phyloP scores from a whole-genome alignment of 2,797 vertebrate species.

The Acomys russatus region DNA sequence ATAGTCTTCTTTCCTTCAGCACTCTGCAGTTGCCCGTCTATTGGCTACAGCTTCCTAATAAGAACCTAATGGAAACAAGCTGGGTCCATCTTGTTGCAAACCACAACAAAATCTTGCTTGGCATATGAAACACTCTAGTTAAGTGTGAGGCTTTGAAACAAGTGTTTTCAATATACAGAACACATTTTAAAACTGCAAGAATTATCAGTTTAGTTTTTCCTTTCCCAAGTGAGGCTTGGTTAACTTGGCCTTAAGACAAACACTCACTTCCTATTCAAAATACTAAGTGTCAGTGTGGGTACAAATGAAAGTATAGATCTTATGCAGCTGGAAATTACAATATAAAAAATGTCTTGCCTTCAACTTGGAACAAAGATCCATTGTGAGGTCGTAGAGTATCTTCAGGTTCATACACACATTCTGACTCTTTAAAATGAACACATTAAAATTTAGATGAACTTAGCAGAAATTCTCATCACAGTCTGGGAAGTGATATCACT shows the following conservation, averaged over 20 bases:
- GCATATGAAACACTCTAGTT: neutral
- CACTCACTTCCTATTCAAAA: neutral
- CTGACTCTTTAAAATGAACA: slow-evolving; percentile 86
- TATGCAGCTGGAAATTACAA: neutral
- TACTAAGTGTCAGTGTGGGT: too few relatives aligned
- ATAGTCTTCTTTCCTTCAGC: neutral
- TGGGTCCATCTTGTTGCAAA: neutral
- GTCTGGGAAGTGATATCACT: neutral
- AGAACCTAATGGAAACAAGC: neutral
- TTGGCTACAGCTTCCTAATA: neutral
- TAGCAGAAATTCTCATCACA: too few relatives aligned
- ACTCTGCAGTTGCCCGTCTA: neutral
- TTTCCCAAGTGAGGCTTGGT: neutral
- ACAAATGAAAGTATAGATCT: neutral
- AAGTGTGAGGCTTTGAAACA: neutral
- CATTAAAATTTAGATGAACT: neutral
- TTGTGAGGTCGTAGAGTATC: slow-evolving; percentile 90
- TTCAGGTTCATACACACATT: slow-evolving; percentile 88
- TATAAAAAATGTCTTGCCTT: slow-evolving; percentile 86
- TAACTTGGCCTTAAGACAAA: neutral
- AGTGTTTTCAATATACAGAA: neutral
- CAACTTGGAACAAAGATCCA: slow-evolving; percentile 88
- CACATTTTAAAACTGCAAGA: neutral
- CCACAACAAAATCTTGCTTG: neutral
- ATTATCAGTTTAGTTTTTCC: neutral